phyloP scores from a whole-genome alignment of 2,888 invertebrate species.

The Uloborus plumipes region DNA sequence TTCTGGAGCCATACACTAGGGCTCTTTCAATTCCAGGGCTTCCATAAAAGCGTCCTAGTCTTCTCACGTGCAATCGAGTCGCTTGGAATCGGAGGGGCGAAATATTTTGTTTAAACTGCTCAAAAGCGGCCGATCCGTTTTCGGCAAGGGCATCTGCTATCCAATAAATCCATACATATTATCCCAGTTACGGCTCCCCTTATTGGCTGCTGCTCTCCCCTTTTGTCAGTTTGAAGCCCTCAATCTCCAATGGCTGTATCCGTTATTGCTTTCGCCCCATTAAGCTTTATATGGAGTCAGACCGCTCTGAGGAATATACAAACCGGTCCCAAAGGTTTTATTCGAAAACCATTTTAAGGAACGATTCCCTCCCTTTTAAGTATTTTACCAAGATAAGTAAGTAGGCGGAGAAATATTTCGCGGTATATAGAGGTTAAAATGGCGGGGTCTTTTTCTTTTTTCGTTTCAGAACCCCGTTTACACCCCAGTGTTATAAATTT shows the following conservation, averaged over 20 bases:
- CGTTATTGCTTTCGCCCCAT: conserved; percentile 50
- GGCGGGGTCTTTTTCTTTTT: conserved; percentile 11
- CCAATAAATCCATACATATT: conserved; percentile 49
- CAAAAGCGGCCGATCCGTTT: no score
- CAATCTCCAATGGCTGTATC: conserved; percentile 25
- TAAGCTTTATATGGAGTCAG: conserved; percentile 40
- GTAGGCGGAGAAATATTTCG: conserved; percentile 35
- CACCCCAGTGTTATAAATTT: conserved; percentile 51
- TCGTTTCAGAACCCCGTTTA: conserved; percentile 30
- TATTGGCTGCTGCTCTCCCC: conserved; percentile 33
- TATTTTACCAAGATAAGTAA: conserved; percentile 31
- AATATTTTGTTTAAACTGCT: no score
- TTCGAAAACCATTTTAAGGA: conserved; percentile 45
- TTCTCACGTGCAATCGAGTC: background rate
- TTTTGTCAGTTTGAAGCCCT: conserved; percentile 5
- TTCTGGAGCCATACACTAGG: no score
- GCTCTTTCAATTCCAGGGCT: background rate
- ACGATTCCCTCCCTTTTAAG: conserved; percentile 17
- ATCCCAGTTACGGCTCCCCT: conserved; percentile 45
- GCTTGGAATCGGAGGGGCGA: no score
- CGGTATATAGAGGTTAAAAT: conserved; percentile 12
- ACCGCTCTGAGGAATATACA: conserved; percentile 37
- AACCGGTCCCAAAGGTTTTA: conserved; percentile 39
- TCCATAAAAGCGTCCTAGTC: conserved; percentile 6
- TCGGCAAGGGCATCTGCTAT: background rate